Evolutionary conservation across 1,140 invertebrate species (phyloP).

Genomic region (Idris sp.): DNA sequence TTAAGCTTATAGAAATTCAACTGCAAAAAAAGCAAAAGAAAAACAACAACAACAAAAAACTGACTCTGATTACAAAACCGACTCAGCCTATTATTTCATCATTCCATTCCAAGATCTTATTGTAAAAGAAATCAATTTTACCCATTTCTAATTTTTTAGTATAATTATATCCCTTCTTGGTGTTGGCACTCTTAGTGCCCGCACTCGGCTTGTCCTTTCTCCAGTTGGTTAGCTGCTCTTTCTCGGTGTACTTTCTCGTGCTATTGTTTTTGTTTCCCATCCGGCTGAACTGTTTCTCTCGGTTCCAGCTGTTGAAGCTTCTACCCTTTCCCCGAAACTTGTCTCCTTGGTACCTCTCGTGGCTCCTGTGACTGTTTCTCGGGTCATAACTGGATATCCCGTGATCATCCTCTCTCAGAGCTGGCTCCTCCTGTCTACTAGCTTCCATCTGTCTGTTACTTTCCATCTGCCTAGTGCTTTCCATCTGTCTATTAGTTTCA

Average conservation of each 20-base stretch:
- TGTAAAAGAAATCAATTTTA: too few species aligned
- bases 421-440: too few species aligned
- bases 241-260: slow-evolving; percentile 41
- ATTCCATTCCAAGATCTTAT: too few species aligned
- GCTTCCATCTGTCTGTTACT: too few species aligned
- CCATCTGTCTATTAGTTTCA: too few species aligned
- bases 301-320: slow-evolving; percentile 46
- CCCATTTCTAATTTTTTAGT: slow-evolving; percentile 67
- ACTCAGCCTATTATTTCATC: too few species aligned
- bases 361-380: slow-evolving; percentile 5
- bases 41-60: too few species aligned
- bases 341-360: slow-evolving; percentile 11
- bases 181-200: slow-evolving; percentile 24
- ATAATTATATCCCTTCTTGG: slow-evolving; percentile 49
- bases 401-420: background rate
- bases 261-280: slow-evolving; percentile 60
- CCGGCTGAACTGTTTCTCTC: slow-evolving; percentile 58
- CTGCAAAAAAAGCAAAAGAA: too few species aligned
- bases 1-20: too few species aligned
- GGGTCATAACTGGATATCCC: slow-evolving; percentile 8
- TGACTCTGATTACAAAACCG: too few species aligned
- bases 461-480: too few species aligned
- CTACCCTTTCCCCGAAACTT: slow-evolving; percentile 33
- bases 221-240: slow-evolving; percentile 65
- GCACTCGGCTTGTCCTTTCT: slow-evolving; percentile 46